These are phyloP conservation scores for Canis aureus DNA, from an alignment of 2,113 vertebrate species.

Conservation along the genomic window DNA sequence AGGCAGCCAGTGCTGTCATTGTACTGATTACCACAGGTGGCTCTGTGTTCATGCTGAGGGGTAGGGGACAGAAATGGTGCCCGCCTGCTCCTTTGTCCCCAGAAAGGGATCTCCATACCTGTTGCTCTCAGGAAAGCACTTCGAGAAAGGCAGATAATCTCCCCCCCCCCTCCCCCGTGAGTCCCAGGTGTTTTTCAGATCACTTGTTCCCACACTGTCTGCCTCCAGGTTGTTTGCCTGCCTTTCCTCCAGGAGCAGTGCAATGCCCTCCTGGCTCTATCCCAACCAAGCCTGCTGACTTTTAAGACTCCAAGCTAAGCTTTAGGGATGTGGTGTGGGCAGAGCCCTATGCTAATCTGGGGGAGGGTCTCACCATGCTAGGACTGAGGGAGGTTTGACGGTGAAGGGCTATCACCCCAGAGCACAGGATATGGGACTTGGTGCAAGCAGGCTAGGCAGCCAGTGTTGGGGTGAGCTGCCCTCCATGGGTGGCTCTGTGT, in stretches of 20 bases:
- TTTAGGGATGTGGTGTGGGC: neutral
- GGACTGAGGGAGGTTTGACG: neutral
- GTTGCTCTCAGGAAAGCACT: neutral
- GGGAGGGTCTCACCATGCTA: neutral
- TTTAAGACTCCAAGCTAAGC: neutral
- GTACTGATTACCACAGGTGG: neutral
- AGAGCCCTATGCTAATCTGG: neutral
- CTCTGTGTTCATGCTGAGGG: neutral
- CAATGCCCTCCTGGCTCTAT: neutral
- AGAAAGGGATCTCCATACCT: neutral
- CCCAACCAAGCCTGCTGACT: neutral
- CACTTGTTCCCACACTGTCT: neutral
- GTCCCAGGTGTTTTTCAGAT: neutral
- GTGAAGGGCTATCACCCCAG: neutral
- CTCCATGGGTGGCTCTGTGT: neutral
- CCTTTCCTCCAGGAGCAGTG: neutral
- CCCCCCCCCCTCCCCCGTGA: neutral
- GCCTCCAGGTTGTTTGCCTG: neutral
- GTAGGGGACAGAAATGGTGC: neutral
- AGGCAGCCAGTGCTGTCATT: neutral
- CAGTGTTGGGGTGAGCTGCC: neutral
- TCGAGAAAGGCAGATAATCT: neutral
- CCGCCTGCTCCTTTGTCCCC: neutral
- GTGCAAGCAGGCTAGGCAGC: neutral
- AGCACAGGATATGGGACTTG: neutral